Evolutionary conservation across 35 echinoderm and acorn worm genomes (phyloP), one percentile per base, ranked within the genome.

Genomic region (Amphiura filiformis): DNA sequence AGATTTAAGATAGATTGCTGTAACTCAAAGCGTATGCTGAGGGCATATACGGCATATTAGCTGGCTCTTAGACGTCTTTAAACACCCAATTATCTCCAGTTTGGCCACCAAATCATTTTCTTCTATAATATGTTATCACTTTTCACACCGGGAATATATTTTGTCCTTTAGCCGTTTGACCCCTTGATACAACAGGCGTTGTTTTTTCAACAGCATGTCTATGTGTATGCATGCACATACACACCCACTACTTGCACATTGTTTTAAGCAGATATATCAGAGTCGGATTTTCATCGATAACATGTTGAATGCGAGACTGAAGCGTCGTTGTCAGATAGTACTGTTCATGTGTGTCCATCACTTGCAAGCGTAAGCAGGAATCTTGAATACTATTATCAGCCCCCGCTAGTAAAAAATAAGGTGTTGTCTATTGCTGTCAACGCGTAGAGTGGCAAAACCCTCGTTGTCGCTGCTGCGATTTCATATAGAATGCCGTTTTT

Each of bases 321-420:
- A 4, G 26, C 26, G 15, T n/a, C 26, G 41, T n/a, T 70, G n/a
- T n/a, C 61, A 13, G 61, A 70, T 70, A 70, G 61, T 47, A 4
- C 17, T 47, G 41, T 70, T 70, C 61, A 70, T 70, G 28, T 70
- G 7, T 70, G 61, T 70, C 61, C 61, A 70, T 70, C 61, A 26
- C 17, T 23, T 30, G 26, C 61, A 30, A 23, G 61, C 61, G 61
- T 70, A 70, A 70, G 61, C n/a, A n/a, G n/a, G 26, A 70, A 70
- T 70, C 61, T 70, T 70, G 61, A 70, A 70, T 70, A 70, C 17
- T 30, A 70, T 70, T 70, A 70, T 70, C 61, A 70, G 15, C 41
- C 41, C 41, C 61, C 61, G 61, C 61, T 70, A 70, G 61, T 70
- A 13, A 23, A 70, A 70, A 70, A 70, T 15, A 70, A 70, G 61